phyloP scores from a whole-genome alignment of 1,140 invertebrate species.

The Littorina saxatilis region DNA sequence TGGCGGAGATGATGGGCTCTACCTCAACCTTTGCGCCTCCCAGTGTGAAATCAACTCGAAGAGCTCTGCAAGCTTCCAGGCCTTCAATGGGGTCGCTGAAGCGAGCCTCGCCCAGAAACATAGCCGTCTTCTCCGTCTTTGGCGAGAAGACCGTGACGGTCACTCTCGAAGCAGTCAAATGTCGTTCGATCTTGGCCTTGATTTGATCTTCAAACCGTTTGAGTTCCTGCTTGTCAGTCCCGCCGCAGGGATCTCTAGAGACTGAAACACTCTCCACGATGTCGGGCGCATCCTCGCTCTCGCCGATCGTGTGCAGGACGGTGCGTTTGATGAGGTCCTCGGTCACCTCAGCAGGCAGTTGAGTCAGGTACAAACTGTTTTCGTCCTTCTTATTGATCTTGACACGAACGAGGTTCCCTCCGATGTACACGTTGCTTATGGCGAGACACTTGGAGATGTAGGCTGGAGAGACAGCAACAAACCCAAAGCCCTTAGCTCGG shows the following conservation, averaged over 20 bases:
- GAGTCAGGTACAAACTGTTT: not conserved
- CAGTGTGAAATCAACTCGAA: conserved; percentile 30
- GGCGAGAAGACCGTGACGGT: conserved; percentile 35
- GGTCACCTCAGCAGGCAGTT: not conserved
- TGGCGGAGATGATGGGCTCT: conserved; percentile 45
- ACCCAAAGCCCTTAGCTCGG: conserved; percentile 53
- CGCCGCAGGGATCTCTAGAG: not conserved
- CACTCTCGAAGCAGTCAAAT: conserved; percentile 21
- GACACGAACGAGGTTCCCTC: not conserved
- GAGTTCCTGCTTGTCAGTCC: conserved; percentile 1
- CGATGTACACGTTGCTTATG: not conserved
- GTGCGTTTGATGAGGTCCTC: conserved; percentile 15
- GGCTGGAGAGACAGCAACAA: conserved; percentile 36
- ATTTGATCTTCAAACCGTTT: not conserved
- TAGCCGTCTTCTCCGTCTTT: conserved; percentile 27
- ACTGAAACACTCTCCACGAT: not conserved
- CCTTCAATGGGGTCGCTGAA: conserved; percentile 57
- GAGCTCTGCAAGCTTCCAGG: conserved; percentile 40
- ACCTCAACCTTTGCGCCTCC: conserved; percentile 42
- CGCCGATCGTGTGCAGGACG: not conserved
- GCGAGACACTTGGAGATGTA: not conserved
- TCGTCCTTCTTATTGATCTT: not conserved
- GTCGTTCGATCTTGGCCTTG: not conserved
- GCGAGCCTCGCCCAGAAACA: conserved; percentile 43
- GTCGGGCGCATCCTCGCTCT: not conserved